A percentile compares a stretch with the other conserved stretches of the same genome.
These are phyloP conservation scores for Melinopterus prodromus DNA, from an alignment of 2,888 invertebrate species.

Conservation along the genomic window DNA sequence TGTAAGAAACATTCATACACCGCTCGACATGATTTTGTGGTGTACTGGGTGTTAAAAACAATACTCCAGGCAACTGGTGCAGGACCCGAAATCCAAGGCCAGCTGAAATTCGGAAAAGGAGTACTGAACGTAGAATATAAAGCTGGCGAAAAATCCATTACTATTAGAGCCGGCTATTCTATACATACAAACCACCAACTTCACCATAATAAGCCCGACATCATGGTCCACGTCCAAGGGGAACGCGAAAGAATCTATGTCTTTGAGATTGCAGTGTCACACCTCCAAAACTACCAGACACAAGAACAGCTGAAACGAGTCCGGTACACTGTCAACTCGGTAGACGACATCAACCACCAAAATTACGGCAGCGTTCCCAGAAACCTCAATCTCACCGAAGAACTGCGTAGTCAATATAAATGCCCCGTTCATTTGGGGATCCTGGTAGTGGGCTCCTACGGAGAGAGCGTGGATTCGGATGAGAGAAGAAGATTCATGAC, in stretches of 20 bases:
- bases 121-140: no score
- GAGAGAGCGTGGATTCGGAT: slow-evolving; percentile 7
- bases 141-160: neutral
- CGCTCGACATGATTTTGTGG: no score
- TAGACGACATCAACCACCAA: neutral
- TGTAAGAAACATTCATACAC: no score
- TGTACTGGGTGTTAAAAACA: no score
- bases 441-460: neutral
- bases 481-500: neutral
- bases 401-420: neutral
- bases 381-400: slow-evolving; percentile 11
- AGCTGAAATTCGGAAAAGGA: no score
- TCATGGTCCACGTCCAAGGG: neutral
- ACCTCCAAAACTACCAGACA: slow-evolving; percentile 31
- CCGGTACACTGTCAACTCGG: slow-evolving; percentile 7
- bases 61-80: no score
- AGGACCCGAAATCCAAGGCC: no score
- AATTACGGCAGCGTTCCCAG: neutral
- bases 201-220: neutral
- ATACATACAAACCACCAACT: no score
- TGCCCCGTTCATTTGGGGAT: neutral
- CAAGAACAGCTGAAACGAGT: slow-evolving; percentile 35
- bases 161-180: no score
- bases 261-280: slow-evolving; percentile 27
- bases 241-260: neutral